Conservation (phyloP, 2,113 vertebrate species). For the Varanus salvator region DNA sequence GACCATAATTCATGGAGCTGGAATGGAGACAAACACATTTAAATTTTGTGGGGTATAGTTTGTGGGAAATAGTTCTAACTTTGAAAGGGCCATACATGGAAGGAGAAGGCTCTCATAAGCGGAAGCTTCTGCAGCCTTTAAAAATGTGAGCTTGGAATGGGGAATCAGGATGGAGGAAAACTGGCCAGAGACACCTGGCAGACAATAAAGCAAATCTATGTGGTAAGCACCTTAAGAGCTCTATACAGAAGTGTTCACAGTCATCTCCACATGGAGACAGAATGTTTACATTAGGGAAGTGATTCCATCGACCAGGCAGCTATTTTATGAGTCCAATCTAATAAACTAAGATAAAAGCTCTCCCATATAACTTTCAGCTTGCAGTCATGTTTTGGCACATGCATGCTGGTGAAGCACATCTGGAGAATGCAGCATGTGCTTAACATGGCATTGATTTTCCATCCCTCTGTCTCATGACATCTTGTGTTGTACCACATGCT, state of each 20-base stretch:
- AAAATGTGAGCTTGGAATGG: not conserved
- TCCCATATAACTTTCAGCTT: not conserved
- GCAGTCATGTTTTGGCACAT: not conserved
- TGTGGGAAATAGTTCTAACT: not conserved
- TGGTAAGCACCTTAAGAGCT: not conserved
- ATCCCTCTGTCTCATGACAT: not conserved
- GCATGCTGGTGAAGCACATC: not conserved
- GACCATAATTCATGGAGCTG: not conserved
- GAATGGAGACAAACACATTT: not conserved
- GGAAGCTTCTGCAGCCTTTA: not conserved
- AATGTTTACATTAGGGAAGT: not conserved
- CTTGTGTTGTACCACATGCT: not conserved
- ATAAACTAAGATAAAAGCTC: not conserved
- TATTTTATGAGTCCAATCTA: not conserved
- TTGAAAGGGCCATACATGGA: not conserved
- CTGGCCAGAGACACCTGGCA: not conserved
- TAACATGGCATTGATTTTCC: not conserved
- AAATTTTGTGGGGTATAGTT: not conserved
- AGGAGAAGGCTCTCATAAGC: not conserved
- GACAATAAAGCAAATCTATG: not conserved
- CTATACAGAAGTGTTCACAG: not conserved
- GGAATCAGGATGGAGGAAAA: not conserved
- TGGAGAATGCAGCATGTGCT: not conserved
- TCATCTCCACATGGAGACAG: not conserved
- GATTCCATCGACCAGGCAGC: not conserved